Base-by-base conservation (phyloP, 1,140 invertebrate species). In the Anoplolepis gracilipes region DNA sequence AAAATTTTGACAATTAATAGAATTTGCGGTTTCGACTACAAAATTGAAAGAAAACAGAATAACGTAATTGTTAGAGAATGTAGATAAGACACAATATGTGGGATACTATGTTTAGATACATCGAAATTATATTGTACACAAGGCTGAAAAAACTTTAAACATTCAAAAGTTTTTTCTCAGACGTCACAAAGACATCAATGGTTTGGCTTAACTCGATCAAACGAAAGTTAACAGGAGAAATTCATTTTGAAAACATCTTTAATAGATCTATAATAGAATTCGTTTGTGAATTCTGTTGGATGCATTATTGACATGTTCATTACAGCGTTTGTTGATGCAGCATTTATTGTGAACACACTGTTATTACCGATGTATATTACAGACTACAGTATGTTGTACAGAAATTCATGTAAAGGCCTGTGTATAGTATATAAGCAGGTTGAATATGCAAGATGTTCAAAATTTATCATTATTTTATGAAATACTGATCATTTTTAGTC, bases 101-200 rank as follows among this genome's bases (percentile, higher is more conserved):
- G 67, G 73, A 90, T n/a, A n/a, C 89, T 92, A 92, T 87, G 86
- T 92, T 92, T 93, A 92, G 89, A 84, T 92, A 90, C 91, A 93
- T 90, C 88, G 91, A 93, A 93, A 92, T 93, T 92, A 86, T 90
- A 89, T 87, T 89, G 87, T 93, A 86, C 84, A 81, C 73, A 84
- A 91, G 91, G 92, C 92, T 92, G 87, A 91, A 69, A 53, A 87
- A 86, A 88, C 88, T 91, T 88, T 88, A 90, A 85, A 91, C 76
- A 86, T 88, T 91, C 85, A 82, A 78, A 81, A 84, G n/a, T 49
- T 88, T 87, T 85, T 79, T 88, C 73, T 91, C 88, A 88, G 84
- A 88, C 78, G 82, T 88, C 90, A 89, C 90, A 93, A 94, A 94
- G 93, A 90, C 90, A 91, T 90, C 62, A 67, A 78, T 85, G 85